Evolutionary conservation across 2,113 vertebrate genomes (phyloP), one percentile per base, ranked within the genome.

Genomic region (Sterna hirundo): DNA sequence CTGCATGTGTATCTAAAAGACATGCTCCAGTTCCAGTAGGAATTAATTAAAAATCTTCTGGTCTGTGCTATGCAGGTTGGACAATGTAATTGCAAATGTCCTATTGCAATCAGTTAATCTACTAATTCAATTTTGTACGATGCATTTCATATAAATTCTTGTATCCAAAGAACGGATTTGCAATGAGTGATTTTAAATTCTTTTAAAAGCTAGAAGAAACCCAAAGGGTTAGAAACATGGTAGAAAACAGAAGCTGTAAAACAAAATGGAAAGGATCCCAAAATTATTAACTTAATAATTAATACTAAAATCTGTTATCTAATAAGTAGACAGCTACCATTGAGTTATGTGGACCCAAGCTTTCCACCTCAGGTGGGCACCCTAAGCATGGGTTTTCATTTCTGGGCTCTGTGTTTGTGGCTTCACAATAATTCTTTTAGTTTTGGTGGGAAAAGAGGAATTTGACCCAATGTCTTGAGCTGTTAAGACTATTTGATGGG

Each of bases 1-100:
- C 25, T 52, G 5, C 9, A 23, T 38, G 20, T 87, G 95, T 93
- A 44, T 65, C 65, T 82, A 40, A 85, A 38, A 89, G 27, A 70
- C 61, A 34, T 27, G 29, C 20, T 75, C 12, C 42, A 55, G 20
- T 64, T 85, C n/a, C 40, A 65, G 27, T 8, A 72, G 21, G 9
- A 93, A 89, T 86, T 81, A 91, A 94, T 71, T 88, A 36, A 78
- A 86, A 84, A 66, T 89, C 58, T 78, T 84, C 81, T 21, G 38
- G 55, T 44, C 51, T 81, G 27, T 70, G 22, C 70, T 86, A 70
- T 44, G 38, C 62, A 70, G 16, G 17, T 58, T 72, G 84, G 58
- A 19, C 13, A 77, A 44, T 30, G n/a, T 74, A 86, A 94, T 60
- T 62, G 15, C 32, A 78, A 86, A 77, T 66, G 25, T 83, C 51